Conservation (phyloP, 2,113 vertebrate species). For the Notothenia rossii region DNA sequence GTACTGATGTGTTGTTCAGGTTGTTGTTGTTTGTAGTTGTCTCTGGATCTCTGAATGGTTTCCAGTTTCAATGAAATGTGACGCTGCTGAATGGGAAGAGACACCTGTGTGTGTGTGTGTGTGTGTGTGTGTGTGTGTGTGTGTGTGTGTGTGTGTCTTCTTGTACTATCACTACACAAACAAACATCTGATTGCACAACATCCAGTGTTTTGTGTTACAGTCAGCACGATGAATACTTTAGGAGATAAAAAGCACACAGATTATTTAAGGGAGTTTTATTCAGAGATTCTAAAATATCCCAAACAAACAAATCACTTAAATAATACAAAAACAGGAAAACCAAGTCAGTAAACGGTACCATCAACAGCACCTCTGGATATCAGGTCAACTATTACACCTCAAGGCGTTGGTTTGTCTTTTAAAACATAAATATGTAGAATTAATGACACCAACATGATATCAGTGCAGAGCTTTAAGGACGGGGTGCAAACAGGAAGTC, state of each 20-base stretch:
- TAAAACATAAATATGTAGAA: no score
- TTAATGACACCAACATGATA: not conserved
- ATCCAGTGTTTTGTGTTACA: not conserved
- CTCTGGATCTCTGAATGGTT: conserved; percentile 5
- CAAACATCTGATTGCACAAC: not conserved
- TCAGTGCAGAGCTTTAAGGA: conserved; percentile 35
- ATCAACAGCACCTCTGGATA: no score
- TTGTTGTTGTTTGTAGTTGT: conserved; percentile 39
- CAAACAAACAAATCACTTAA: conserved; percentile 20
- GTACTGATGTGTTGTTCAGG: not conserved
- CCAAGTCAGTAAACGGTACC: no score
- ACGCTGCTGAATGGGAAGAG: conserved; percentile 16
- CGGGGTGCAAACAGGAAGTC: conserved; percentile 5
- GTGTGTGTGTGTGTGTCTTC: not conserved
- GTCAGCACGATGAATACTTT: not conserved
- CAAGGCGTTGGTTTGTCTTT: conserved; percentile 30
- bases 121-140: no score
- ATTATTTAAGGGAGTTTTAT: conserved; percentile 28
- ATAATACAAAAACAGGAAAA: conserved; percentile 19
- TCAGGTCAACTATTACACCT: not conserved
- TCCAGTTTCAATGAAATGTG: conserved; percentile 51
- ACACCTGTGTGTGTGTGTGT: not conserved
- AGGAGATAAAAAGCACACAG: not conserved
- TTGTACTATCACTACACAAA: no score
- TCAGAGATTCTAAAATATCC: conserved; percentile 23